These are phyloP conservation scores for Oncorhynchus gorbuscha DNA, from an alignment of 2,113 vertebrate genomes.

Conservation along the genomic window DNA sequence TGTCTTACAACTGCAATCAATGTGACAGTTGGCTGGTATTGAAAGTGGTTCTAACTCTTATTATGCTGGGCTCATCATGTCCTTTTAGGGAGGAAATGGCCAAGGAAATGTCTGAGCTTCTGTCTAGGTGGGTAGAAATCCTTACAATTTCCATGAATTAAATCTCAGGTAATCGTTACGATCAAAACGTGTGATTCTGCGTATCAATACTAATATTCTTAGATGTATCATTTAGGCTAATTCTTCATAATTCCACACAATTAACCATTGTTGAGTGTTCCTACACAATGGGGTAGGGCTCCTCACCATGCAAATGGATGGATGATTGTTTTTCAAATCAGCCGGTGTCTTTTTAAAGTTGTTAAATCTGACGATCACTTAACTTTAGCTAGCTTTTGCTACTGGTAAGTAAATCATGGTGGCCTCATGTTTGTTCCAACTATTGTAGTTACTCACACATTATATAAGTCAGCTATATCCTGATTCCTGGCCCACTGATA, in stretches of 20 bases:
- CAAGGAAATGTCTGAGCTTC: conserved; percentile 90
- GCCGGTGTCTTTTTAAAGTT: not conserved
- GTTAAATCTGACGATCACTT: not conserved
- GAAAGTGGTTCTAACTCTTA: conserved; percentile 31
- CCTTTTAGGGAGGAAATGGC: conserved; percentile 95
- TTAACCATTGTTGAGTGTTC: not conserved
- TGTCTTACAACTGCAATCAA: not conserved
- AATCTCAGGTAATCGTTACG: not conserved
- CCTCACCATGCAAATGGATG: no score
- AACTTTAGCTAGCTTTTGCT: not conserved
- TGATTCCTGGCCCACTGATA: not conserved
- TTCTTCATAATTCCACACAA: not conserved
- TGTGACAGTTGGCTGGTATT: not conserved
- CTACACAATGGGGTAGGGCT: not conserved
- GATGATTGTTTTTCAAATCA: not conserved
- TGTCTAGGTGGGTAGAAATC: conserved; percentile 87
- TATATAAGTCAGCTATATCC: not conserved
- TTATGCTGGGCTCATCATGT: conserved; percentile 48
- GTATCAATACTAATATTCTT: not conserved
- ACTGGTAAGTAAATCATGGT: not conserved
- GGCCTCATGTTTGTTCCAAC: not conserved
- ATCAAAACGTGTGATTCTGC: not conserved
- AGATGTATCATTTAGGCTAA: not conserved
- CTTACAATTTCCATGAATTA: not conserved
- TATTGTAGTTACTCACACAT: not conserved